Percentiles rank a stretch among this genome's conserved stretches.
phyloP scores from a whole-genome alignment of 2,888 invertebrate genomes.

The Timandra comae region DNA sequence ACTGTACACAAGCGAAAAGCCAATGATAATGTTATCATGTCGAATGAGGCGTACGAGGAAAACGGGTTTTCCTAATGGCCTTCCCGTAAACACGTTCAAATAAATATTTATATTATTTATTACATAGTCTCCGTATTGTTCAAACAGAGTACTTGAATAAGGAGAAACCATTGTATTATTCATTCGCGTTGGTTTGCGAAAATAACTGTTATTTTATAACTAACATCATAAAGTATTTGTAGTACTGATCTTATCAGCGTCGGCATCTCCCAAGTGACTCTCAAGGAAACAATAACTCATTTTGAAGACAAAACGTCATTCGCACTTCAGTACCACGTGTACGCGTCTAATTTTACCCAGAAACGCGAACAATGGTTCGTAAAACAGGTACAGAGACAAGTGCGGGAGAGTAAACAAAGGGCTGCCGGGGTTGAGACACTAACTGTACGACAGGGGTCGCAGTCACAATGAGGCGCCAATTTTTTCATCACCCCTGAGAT shows the following conservation, averaged over 20 bases:
- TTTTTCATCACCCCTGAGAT: slow-evolving; percentile 53
- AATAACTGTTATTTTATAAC: too few relatives aligned
- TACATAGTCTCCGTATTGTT: too few relatives aligned
- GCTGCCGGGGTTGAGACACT: slow-evolving; percentile 46
- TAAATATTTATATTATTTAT: too few relatives aligned
- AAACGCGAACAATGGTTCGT: slow-evolving; percentile 39
- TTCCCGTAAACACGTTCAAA: too few relatives aligned
- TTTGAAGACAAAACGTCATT: slow-evolving; percentile 29
- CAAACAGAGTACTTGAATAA: too few relatives aligned
- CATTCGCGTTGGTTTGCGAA: too few relatives aligned
- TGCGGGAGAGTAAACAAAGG: slow-evolving; percentile 48
- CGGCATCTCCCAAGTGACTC: slow-evolving; percentile 31
- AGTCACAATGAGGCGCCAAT: slow-evolving; percentile 63
- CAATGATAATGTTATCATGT: too few relatives aligned
- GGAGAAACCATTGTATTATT: too few relatives aligned
- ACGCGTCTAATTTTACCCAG: slow-evolving; percentile 45
- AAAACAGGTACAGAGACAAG: slow-evolving; percentile 59
- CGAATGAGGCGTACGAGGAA: too few relatives aligned
- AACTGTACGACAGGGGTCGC: slow-evolving; percentile 42
- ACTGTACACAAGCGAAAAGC: too few relatives aligned
- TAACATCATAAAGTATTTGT: slow-evolving; percentile 1
- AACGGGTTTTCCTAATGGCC: too few relatives aligned
- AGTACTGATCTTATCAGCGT: slow-evolving; percentile 19
- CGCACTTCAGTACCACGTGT: slow-evolving; percentile 41
- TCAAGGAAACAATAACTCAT: slow-evolving; percentile 34